Percentiles rank a stretch among this genome's conserved stretches.
phyloP scores from a whole-genome alignment of 1,140 invertebrate genomes.

The Drosophila melanogaster region Release_6_plus_ISO1_MT NC_004354.4:2072501-2073000 shows the following conservation, averaged over 20 bases:
- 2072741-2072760: slow-evolving; percentile 2
- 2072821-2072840: background rate
- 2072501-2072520: slow-evolving; percentile 20
- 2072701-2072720: slow-evolving; percentile 1
- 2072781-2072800: background rate
- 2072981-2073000: background rate
- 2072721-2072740: slow-evolving; percentile 20
- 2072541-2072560: slow-evolving; percentile 21
- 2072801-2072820: background rate
- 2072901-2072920: background rate
- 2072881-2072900: no score
- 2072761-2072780: slow-evolving; percentile 6
- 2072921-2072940: background rate
- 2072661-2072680: background rate
- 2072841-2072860: background rate
- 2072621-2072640: slow-evolving; percentile 3
- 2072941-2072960: slow-evolving; percentile 3
- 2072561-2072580: slow-evolving; percentile 10
- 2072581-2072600: background rate
- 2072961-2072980: background rate
- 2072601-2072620: slow-evolving; percentile 10
- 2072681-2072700: slow-evolving; percentile 1
- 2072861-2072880: no score
- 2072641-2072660: background rate
- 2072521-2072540: slow-evolving; percentile 14